phyloP scores from a whole-genome alignment of 2,888 invertebrate genomes.

The Mythimna impura region DNA sequence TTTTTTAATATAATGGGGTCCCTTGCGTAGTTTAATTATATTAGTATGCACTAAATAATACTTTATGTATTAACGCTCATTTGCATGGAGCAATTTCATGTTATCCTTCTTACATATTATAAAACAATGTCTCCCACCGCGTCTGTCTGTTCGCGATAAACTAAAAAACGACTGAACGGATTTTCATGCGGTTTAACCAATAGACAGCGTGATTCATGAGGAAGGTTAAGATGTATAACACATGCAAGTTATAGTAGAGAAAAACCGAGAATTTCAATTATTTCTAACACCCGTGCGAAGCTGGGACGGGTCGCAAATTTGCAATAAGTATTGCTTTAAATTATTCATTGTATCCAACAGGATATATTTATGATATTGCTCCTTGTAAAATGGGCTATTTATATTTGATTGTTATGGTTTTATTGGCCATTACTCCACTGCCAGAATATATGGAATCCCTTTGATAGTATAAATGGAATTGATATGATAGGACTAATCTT shows the following conservation, averaged over 20 bases:
- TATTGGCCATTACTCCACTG: slow-evolving; percentile 51
- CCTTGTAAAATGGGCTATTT: slow-evolving; percentile 1
- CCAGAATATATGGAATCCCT: slow-evolving; percentile 30
- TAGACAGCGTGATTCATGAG: too few species aligned
- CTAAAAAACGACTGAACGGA: too few species aligned
- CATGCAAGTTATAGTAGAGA: too few species aligned
- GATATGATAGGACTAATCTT: slow-evolving; percentile 56
- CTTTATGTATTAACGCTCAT: slow-evolving; percentile 2
- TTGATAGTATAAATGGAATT: slow-evolving; percentile 44
- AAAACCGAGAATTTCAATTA: too few species aligned
- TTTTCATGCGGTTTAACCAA: too few species aligned
- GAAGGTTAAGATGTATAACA: too few species aligned
- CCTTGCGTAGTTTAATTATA: slow-evolving; percentile 22
- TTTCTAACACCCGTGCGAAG: too few species aligned
- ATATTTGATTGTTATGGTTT: slow-evolving; percentile 35
- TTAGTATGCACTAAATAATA: slow-evolving; percentile 26
- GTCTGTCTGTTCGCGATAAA: too few species aligned
- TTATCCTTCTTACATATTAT: too few species aligned
- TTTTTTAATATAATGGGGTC: slow-evolving; percentile 43
- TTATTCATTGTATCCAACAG: not conserved
- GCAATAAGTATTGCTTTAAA: not conserved
- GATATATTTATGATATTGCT: slow-evolving; percentile 1
- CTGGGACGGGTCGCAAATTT: too few species aligned
- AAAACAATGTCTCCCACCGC: too few species aligned
- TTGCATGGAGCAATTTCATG: slow-evolving; percentile 10